Evolutionary conservation across 2,113 vertebrate species (phyloP).

Genomic region (Ictidomys tridecemlineatus): DNA sequence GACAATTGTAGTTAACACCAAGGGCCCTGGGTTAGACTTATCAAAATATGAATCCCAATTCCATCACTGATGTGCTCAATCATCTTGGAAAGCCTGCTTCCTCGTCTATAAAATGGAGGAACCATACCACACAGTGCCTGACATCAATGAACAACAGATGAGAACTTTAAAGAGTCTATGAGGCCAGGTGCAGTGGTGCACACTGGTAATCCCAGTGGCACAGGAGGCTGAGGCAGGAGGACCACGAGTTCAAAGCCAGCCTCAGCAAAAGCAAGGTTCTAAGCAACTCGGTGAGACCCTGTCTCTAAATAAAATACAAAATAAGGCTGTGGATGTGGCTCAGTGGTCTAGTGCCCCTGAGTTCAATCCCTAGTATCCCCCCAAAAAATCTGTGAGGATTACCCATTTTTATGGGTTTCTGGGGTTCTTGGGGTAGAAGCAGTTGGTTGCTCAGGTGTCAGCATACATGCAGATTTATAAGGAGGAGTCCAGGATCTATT

Average conservation of each 20-base stretch:
- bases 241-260: too few species aligned
- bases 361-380: too few species aligned
- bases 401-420: not conserved
- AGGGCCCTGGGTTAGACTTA: not conserved
- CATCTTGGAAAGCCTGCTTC: not conserved
- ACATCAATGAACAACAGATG: not conserved
- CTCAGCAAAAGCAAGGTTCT: too few species aligned
- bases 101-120: not conserved
- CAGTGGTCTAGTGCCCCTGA: too few species aligned
- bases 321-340: too few species aligned
- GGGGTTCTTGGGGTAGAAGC: not conserved
- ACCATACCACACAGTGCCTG: not conserved
- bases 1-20: not conserved
- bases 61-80: not conserved
- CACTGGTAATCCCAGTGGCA: too few species aligned
- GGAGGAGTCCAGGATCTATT: not conserved
- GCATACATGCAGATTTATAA: not conserved
- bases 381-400: not conserved
- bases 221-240: too few species aligned
- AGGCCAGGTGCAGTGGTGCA: too few species aligned
- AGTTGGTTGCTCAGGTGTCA: not conserved
- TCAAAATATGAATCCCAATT: not conserved
- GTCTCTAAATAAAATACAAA: too few species aligned
- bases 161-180: not conserved
- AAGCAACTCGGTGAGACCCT: too few species aligned